Percentiles rank a stretch among this genome's conserved stretches.
These are phyloP conservation scores for Gallinago undulata DNA, from an alignment of 2,113 vertebrate species.

Conservation along the genomic window DNA sequence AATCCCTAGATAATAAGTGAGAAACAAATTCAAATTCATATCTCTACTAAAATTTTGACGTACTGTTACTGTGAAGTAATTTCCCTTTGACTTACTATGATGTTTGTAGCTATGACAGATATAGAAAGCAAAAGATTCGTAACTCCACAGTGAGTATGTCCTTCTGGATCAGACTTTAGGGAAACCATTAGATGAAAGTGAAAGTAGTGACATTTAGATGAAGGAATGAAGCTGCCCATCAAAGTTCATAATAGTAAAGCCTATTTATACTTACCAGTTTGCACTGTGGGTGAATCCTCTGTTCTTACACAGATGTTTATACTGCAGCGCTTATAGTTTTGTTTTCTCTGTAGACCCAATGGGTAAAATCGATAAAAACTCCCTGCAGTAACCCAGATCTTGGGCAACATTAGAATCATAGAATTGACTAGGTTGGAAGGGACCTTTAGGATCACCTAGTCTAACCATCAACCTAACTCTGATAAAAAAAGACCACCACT, in stretches of 20 bases:
- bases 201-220: neutral
- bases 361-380: neutral
- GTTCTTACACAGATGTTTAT: neutral
- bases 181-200: neutral
- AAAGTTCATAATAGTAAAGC: neutral
- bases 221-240: neutral
- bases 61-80: neutral
- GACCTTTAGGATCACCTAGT: too few relatives aligned
- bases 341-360: neutral
- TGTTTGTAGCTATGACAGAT: neutral
- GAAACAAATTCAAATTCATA: neutral
- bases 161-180: neutral
- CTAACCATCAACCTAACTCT: too few relatives aligned
- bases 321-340: neutral
- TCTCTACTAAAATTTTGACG: neutral
- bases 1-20: neutral
- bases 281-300: neutral
- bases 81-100: neutral
- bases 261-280: neutral
- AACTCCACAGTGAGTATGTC: neutral
- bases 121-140: neutral
- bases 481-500: too few relatives aligned
- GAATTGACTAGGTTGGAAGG: too few relatives aligned
- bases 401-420: accelerated
- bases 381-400: neutral